phyloP scores from a whole-genome alignment of 2,888 invertebrate species.

The Eristalis pertinax region DNA sequence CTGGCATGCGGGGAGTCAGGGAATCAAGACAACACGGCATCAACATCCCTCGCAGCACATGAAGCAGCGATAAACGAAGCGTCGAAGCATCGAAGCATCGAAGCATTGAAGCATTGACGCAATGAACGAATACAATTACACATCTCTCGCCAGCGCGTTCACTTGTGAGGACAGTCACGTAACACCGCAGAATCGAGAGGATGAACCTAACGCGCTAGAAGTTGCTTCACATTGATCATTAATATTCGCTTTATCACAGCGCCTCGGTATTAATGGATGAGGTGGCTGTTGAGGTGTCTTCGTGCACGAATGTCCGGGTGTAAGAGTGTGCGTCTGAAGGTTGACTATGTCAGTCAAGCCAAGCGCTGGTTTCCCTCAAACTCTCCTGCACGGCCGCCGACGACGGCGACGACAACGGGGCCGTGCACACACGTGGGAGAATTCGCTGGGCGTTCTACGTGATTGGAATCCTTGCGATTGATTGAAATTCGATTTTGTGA shows the following conservation, averaged over 20 bases:
- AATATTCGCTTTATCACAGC: constrained; percentile 70
- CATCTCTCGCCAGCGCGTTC: constrained; percentile 29
- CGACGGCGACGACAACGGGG: neutral
- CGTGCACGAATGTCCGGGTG: neutral
- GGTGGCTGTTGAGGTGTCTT: constrained; percentile 10
- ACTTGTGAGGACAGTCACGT: constrained; percentile 67
- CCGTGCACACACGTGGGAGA: constrained; percentile 35
- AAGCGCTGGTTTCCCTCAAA: too few relatives aligned
- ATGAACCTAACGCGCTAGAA: constrained; percentile 49
- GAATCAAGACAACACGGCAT: neutral
- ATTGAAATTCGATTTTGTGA: constrained; percentile 72
- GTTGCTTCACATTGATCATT: constrained; percentile 67
- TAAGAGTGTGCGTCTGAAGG: constrained; percentile 13
- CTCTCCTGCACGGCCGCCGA: neutral
- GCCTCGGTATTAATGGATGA: constrained; percentile 63
- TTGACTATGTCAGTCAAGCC: neutral
- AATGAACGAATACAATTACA: neutral
- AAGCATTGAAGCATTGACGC: neutral
- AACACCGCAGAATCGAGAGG: constrained; percentile 39
- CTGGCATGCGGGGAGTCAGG: neutral
- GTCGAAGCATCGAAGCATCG: neutral
- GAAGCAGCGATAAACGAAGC: neutral
- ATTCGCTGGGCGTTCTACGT: constrained; percentile 64
- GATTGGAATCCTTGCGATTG: constrained; percentile 71
- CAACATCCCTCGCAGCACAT: neutral